These are phyloP conservation scores for Cryptoblepharus egeriae DNA, from an alignment of 2,797 vertebrate genomes.

Conservation along the genomic window DNA sequence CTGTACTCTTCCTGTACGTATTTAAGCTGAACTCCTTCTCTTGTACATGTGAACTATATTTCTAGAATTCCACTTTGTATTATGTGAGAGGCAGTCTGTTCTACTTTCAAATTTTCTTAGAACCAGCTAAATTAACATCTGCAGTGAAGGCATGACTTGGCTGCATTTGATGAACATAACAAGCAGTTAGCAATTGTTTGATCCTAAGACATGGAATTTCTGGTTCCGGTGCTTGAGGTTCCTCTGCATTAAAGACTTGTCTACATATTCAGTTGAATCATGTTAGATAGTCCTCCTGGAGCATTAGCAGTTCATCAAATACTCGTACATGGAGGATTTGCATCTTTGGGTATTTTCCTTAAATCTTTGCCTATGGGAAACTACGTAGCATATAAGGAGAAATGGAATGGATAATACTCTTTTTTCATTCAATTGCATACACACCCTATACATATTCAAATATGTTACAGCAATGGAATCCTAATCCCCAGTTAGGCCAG, in stretches of 20 bases:
- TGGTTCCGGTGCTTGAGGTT: neutral
- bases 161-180: neutral
- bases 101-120: neutral
- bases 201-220: neutral
- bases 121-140: neutral
- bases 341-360: neutral
- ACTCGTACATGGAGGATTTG: neutral
- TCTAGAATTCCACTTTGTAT: neutral
- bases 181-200: neutral
- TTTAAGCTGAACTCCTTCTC: no score
- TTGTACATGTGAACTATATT: neutral
- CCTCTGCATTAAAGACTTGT: neutral
- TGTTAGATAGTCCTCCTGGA: neutral
- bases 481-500: no score
- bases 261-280: neutral
- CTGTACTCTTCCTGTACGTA: no score
- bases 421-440: neutral
- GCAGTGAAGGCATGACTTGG: neutral
- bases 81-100: neutral
- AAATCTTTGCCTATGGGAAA: neutral
- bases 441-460: neutral
- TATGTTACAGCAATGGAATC: neutral
- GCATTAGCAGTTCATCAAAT: neutral
- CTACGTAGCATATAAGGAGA: neutral
- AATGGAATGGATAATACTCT: neutral